These are phyloP conservation scores for Apocrypta bakeri DNA, from an alignment of 1,140 invertebrate genomes.

Conservation along the genomic window DNA sequence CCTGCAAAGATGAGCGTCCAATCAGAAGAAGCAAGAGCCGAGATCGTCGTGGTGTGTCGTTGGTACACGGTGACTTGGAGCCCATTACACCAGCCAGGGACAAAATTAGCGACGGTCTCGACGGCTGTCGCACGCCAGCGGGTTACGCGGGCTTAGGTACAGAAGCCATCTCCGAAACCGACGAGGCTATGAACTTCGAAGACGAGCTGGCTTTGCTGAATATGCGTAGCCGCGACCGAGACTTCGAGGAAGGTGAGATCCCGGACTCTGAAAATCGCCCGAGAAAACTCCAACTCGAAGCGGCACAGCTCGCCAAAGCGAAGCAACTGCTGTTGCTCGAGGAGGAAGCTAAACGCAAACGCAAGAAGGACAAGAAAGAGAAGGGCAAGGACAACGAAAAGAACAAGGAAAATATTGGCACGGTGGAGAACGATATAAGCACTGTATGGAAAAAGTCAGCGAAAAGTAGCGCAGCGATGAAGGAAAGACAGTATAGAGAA, in stretches of 20 bases:
- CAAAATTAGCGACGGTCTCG: constrained; percentile 64
- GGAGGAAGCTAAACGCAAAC: constrained; percentile 68
- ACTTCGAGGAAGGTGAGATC: constrained; percentile 64
- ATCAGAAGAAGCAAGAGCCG: constrained; percentile 59
- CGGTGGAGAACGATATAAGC: constrained; percentile 66
- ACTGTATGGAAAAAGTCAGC: constrained; percentile 86
- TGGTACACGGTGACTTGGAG: constrained; percentile 64
- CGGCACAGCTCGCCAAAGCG: neutral
- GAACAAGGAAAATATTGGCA: constrained; percentile 76
- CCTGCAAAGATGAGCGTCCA: constrained; percentile 68
- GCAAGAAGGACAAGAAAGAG: constrained; percentile 70
- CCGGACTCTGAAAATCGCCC: constrained; percentile 47
- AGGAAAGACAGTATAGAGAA: constrained; percentile 88
- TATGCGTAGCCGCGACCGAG: constrained; percentile 49
- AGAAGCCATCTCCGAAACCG: constrained; percentile 70
- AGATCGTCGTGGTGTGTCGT: constrained; percentile 20
- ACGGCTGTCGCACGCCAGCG: constrained; percentile 65
- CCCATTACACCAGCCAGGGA: constrained; percentile 69
- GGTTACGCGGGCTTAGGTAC: constrained; percentile 70
- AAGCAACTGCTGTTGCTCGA: constrained; percentile 37
- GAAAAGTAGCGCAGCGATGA: constrained; percentile 82
- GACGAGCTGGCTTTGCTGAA: constrained; percentile 63
- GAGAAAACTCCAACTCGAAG: constrained; percentile 43
- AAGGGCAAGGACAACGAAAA: constrained; percentile 75
- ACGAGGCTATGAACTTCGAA: constrained; percentile 70